Percentiles rank a stretch among this genome's conserved stretches.
These are phyloP conservation scores for Lamellibrachia luymesi DNA, from an alignment of 1,140 invertebrate genomes.

Conservation along the genomic window DNA sequence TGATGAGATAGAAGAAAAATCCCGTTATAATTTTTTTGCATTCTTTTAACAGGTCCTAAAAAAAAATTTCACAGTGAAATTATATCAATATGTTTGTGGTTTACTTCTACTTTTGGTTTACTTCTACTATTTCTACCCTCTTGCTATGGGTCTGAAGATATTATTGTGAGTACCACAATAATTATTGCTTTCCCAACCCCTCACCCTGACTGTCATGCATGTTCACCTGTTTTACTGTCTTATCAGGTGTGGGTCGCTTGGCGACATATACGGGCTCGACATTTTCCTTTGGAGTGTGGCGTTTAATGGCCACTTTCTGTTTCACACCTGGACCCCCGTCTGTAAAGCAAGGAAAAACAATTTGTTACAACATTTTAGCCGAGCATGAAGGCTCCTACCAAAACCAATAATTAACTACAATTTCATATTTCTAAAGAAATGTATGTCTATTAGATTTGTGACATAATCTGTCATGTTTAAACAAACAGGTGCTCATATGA, in stretches of 20 bases:
- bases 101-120: neutral
- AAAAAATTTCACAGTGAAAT: neutral
- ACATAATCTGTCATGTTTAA: no score
- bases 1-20: neutral
- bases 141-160: no score
- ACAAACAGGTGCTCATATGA: no score
- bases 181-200: no score
- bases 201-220: neutral
- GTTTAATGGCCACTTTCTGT: slow-evolving; percentile 19
- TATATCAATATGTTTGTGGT: neutral
- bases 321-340: slow-evolving; percentile 51
- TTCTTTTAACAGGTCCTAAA: neutral
- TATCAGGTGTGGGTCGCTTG: slow-evolving; percentile 36
- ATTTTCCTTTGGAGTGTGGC: slow-evolving; percentile 32
- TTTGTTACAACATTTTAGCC: slow-evolving; percentile 26
- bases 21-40: neutral
- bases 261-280: slow-evolving; percentile 31
- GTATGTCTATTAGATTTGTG: no score
- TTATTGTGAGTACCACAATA: no score
- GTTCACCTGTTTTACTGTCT: slow-evolving; percentile 26
- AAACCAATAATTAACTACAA: no score
- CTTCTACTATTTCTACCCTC: neutral
- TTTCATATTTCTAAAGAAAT: no score
- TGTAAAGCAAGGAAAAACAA: slow-evolving; percentile 43
- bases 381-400: no score